A percentile compares a stretch with the other conserved stretches of the same genome.
These are phyloP conservation scores for Criorhina ranunculi DNA, from an alignment of 2,888 invertebrate species.

Conservation along the genomic window DNA sequence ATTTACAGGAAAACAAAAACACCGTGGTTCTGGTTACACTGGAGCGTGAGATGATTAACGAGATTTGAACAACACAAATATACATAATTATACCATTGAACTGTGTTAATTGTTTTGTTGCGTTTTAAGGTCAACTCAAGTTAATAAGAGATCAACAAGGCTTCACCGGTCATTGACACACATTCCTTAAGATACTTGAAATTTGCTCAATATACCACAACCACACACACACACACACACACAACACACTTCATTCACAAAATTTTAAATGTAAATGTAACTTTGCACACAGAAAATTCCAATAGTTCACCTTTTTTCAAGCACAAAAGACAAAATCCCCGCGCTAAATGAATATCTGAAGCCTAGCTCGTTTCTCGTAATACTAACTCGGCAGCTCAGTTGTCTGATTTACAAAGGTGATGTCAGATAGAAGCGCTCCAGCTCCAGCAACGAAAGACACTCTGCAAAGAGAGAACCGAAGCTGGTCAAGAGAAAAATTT, in stretches of 20 bases:
- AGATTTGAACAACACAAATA: conserved; percentile 27
- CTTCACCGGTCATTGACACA: conserved; percentile 52
- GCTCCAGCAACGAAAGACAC: conserved; percentile 7
- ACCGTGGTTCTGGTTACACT: conserved; percentile 29
- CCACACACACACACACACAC: background rate
- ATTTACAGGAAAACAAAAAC: conserved; percentile 36
- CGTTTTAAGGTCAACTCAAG: conserved; percentile 60
- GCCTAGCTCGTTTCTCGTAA: conserved; percentile 57
- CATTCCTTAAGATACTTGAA: background rate
- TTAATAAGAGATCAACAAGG: conserved; percentile 18
- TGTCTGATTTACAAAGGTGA: conserved; percentile 65
- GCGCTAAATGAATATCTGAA: conserved; percentile 48
- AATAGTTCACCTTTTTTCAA: conserved; percentile 57
- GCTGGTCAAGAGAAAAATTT: background rate
- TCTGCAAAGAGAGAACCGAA: background rate
- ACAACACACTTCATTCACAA: conserved; percentile 13
- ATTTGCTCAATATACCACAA: background rate
- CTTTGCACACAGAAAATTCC: background rate
- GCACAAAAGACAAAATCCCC: conserved; percentile 28
- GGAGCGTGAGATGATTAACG: conserved; percentile 22
- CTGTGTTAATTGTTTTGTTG: conserved; percentile 38
- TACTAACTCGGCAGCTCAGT: conserved; percentile 46
- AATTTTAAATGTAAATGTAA: conserved; percentile 2
- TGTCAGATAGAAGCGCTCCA: conserved; percentile 35
- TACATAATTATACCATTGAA: conserved; percentile 19